A percentile compares a stretch with the other conserved stretches of the same genome.
phyloP scores from a whole-genome alignment of 2,888 invertebrate genomes.

The Saturnia japonica region DNA sequence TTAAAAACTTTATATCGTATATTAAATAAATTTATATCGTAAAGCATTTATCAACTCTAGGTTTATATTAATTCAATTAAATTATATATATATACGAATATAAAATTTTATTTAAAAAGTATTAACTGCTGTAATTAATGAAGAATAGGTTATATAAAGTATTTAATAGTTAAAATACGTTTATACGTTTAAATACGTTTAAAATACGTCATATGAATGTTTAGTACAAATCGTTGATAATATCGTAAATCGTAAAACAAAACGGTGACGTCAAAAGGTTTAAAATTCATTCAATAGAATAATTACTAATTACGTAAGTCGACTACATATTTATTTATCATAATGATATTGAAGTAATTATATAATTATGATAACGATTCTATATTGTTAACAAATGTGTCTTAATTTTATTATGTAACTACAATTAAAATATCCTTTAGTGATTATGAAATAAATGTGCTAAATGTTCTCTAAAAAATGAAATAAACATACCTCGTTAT shows the following conservation, averaged over 20 bases:
- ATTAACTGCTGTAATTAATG: neutral
- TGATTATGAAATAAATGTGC: neutral
- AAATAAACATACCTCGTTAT: constrained; percentile 1
- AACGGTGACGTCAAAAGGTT: neutral
- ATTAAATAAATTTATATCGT: too few relatives aligned
- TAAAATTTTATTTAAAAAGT: too few relatives aligned
- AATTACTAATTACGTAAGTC: neutral
- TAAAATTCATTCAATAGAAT: neutral
- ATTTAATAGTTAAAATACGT: neutral
- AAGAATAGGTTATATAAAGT: neutral
- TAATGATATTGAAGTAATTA: neutral
- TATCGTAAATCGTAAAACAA: neutral
- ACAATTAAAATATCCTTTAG: neutral
- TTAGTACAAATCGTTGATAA: neutral
- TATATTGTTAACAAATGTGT: neutral
- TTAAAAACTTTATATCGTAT: too few relatives aligned
- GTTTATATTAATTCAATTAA: neutral
- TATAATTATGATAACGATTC: neutral
- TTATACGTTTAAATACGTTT: neutral
- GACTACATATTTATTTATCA: neutral
- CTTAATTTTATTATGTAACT: neutral
- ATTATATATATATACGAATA: too few relatives aligned
- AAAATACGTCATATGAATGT: neutral
- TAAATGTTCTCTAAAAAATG: neutral
- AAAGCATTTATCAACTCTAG: too few relatives aligned